These are phyloP conservation scores for Drosophila helvetica DNA, from an alignment of 2,888 invertebrate genomes.

Conservation along the genomic window DNA sequence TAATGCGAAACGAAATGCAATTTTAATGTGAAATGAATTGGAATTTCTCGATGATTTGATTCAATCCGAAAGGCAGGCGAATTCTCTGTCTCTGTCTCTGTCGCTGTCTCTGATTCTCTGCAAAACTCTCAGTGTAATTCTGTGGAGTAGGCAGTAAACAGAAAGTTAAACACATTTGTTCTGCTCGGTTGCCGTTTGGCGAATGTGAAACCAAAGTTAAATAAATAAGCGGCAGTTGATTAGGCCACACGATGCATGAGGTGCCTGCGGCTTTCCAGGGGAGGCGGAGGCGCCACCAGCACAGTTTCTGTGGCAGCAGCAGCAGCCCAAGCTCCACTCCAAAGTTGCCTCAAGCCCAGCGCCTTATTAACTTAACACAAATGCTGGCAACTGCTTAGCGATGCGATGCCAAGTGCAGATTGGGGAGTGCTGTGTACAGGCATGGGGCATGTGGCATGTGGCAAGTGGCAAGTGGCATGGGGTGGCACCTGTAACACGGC, in stretches of 20 bases:
- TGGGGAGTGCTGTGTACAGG: not conserved
- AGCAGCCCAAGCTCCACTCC: not conserved
- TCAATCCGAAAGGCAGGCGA: not conserved
- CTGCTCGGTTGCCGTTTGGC: slow-evolving; percentile 38
- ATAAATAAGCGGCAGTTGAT: slow-evolving; percentile 77
- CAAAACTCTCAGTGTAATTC: not conserved
- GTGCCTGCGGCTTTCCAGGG: slow-evolving; percentile 45
- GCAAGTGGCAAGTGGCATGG: slow-evolving; percentile 4
- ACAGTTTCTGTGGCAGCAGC: not conserved
- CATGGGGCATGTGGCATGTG: not conserved
- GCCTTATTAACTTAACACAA: slow-evolving; percentile 72
- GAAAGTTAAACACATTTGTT: slow-evolving; percentile 44
- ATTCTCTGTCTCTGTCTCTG: no score
- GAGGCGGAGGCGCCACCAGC: not conserved
- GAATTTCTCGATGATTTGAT: slow-evolving; percentile 37
- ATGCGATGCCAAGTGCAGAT: slow-evolving; percentile 20
- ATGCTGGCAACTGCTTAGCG: slow-evolving; percentile 44
- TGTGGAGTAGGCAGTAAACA: slow-evolving; percentile 3
- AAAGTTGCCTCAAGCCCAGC: slow-evolving; percentile 14
- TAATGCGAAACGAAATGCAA: slow-evolving; percentile 15
- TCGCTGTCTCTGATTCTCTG: no score
- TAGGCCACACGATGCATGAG: slow-evolving; percentile 61
- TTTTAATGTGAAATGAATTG: slow-evolving; percentile 38
- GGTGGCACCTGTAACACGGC: slow-evolving; percentile 62
- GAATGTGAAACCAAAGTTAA: slow-evolving; percentile 72